phyloP scores from a whole-genome alignment of 2,888 invertebrate species.

The Cataglyphis altisquamis region DNA sequence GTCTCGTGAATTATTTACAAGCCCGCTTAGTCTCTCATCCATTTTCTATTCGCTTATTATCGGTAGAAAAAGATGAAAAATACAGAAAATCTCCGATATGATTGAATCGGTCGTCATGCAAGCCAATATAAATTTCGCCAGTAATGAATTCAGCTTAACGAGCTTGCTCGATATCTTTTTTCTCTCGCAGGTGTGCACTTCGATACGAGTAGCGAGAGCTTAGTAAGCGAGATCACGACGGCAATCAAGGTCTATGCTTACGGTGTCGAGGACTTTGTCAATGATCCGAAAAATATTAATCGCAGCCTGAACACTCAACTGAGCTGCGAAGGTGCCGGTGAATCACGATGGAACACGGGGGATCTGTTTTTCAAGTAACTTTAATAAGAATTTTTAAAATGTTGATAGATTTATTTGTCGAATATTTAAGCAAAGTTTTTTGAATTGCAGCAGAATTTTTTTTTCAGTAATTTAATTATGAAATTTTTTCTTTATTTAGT shows the following conservation, averaged over 20 bases:
- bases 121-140: conserved; percentile 9
- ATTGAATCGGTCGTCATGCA: not conserved
- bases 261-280: conserved; percentile 95
- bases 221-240: conserved; percentile 95
- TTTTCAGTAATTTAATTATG: not conserved
- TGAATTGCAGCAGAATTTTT: not conserved
- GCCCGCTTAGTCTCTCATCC: not conserved
- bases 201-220: conserved; percentile 93
- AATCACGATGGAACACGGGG: conserved; percentile 96
- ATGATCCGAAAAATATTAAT: conserved; percentile 90
- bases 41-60: conserved; percentile 5
- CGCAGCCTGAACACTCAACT: conserved; percentile 92
- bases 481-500: not conserved
- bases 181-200: conserved; percentile 92
- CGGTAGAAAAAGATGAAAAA: not conserved
- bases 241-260: conserved; percentile 97
- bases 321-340: conserved; percentile 94
- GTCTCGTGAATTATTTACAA: conserved; percentile 35
- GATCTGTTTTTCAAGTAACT: conserved; percentile 90
- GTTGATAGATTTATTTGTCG: not conserved
- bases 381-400: conserved; percentile 8
- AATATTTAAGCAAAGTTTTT: not conserved
- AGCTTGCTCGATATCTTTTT: conserved; percentile 17
- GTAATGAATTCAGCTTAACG: conserved; percentile 23
- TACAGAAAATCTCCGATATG: conserved; percentile 10